Evolutionary conservation across 2,888 invertebrate genomes (phyloP).

Genomic region (Tribolium freemani): DNA sequence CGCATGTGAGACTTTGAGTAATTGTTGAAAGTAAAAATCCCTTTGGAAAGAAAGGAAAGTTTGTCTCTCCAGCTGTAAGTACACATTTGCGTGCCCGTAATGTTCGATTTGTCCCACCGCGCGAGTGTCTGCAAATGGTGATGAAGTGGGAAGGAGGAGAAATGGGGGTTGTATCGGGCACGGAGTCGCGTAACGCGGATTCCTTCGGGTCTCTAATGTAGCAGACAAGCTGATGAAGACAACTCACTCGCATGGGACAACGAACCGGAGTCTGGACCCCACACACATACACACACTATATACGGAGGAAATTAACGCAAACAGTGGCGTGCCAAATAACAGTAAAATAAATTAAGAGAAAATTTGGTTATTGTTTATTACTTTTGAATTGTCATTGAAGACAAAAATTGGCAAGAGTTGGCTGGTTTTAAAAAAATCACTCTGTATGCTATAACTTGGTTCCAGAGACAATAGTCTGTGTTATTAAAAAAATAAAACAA

Average conservation of each 20-base stretch:
- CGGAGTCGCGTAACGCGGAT: conserved; percentile 55
- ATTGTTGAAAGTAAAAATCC: conserved; percentile 12
- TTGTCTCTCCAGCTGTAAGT: conserved; percentile 41
- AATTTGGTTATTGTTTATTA: too few species aligned
- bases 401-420: too few species aligned
- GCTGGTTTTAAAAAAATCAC: too few species aligned
- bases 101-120: conserved; percentile 57
- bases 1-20: conserved; percentile 22
- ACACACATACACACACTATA: background rate
- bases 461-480: too few species aligned
- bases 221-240: conserved; percentile 67
- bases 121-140: conserved; percentile 63
- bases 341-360: too few species aligned
- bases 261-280: conserved; percentile 37
- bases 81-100: conserved; percentile 44
- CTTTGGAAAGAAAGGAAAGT: conserved; percentile 6
- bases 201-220: conserved; percentile 63
- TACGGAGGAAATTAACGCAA: too few species aligned
- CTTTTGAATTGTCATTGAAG: too few species aligned
- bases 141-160: conserved; percentile 59
- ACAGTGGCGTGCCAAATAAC: too few species aligned
- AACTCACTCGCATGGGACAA: conserved; percentile 65
- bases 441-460: too few species aligned
- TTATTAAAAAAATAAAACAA: too few species aligned
- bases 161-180: conserved; percentile 51